A percentile compares a stretch with the other conserved stretches of the same genome.
phyloP scores from a whole-genome alignment of 2,797 vertebrate species.

The Catharus ustulatus region DNA sequence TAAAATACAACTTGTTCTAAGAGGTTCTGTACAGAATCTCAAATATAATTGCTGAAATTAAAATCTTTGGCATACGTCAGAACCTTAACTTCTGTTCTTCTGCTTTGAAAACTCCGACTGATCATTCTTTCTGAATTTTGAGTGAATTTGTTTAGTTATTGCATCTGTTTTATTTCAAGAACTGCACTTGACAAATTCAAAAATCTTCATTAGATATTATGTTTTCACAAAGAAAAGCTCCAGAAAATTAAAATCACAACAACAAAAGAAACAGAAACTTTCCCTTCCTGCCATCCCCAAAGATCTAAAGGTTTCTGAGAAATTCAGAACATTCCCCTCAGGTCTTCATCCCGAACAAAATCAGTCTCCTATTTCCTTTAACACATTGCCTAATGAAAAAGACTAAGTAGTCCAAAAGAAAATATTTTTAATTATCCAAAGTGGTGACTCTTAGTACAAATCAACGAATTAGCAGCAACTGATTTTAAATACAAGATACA shows the following conservation, averaged over 20 bases:
- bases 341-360: neutral
- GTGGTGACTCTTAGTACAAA: constrained; percentile 45
- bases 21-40: neutral
- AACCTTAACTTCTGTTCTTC: neutral
- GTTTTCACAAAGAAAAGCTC: neutral
- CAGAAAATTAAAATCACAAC: neutral
- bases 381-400: constrained; percentile 37
- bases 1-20: neutral
- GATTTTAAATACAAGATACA: constrained; percentile 38
- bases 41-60: neutral
- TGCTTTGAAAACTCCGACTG: neutral
- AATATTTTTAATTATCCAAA: constrained; percentile 48
- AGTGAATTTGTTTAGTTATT: neutral
- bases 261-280: neutral
- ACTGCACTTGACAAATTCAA: neutral
- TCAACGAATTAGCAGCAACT: constrained; percentile 40
- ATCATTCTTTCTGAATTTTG: neutral
- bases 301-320: constrained; percentile 32
- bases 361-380: constrained; percentile 12
- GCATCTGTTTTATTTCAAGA: neutral
- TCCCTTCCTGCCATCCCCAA: neutral
- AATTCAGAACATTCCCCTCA: constrained; percentile 1
- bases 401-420: constrained; percentile 1
- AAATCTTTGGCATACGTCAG: neutral
- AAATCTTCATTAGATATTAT: neutral